phyloP scores from a whole-genome alignment of 2,113 vertebrate species.

The Riparia riparia region DNA sequence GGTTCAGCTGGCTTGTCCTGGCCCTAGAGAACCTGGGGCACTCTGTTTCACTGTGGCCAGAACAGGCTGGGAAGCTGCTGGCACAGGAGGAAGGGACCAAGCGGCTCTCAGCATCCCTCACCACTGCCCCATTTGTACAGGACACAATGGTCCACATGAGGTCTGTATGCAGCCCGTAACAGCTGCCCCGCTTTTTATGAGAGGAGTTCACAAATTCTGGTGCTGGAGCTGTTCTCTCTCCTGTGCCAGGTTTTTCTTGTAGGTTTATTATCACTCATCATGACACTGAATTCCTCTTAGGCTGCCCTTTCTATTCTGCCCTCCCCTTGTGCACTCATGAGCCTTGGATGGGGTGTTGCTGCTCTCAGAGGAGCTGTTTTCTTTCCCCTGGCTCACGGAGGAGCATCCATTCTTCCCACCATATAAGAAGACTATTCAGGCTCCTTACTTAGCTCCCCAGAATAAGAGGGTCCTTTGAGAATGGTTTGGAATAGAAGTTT shows the following conservation, averaged over 20 bases:
- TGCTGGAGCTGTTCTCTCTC: neutral
- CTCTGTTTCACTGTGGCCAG: fast-evolving
- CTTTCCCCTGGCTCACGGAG: neutral
- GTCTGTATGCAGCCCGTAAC: neutral
- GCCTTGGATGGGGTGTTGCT: neutral
- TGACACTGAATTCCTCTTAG: neutral
- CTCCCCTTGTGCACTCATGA: neutral
- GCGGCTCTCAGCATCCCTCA: neutral
- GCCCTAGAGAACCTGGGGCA: neutral
- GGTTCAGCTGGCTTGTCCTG: neutral
- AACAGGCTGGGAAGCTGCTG: neutral
- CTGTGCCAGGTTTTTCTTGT: neutral
- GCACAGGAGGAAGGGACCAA: fast-evolving
- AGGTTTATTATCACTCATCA: neutral
- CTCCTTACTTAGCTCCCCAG: neutral
- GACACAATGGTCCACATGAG: neutral
- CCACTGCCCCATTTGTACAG: neutral
- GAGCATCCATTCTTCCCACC: neutral
- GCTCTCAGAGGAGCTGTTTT: neutral
- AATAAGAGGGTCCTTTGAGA: neutral
- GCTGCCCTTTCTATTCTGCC: neutral
- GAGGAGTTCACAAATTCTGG: neutral
- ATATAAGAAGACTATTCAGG: neutral
- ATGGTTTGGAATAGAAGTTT: neutral
- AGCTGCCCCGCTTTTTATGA: neutral